Evolutionary conservation across 2,113 vertebrate genomes (phyloP), one percentile per base, ranked within the genome.

Genomic region (Psittacula cyanocephala): DNA sequence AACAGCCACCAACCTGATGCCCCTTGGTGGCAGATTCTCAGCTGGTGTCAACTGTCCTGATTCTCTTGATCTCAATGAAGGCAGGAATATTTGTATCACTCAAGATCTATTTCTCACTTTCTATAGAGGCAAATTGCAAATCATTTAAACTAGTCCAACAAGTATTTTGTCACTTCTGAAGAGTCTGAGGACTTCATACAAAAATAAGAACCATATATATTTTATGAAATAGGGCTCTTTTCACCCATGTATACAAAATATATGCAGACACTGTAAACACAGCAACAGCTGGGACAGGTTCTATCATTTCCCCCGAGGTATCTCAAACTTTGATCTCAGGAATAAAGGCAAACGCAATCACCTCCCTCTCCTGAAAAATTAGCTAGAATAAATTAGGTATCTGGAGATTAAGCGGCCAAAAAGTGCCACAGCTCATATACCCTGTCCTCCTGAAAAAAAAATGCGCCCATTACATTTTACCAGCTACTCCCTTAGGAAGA

Each of bases 11-110:
- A 64, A 15, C 19, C 14, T 33, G 17, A 20, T 27, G 11, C 13
- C 15, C 25, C 9, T 67, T 9, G 22, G 28, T 11, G 37, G 31
- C 2, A 75, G 50, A 59, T 31, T 27, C 60, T 59, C 70, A 81
- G 10, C 64, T 52, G n/a, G 23, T 11, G 4, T n/a, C 49, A 55
- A 4, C 22, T 35, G 15, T 14, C 41, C 57, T 27, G 60, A 19
- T 27, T 27, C 33, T 20, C 76, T 35, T 23, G 3, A 33, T 4
- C 35, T n/a, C 43, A 43, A 0, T 2, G 2, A 46, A n/a, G 15
- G 28, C 2, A 50, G 11, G 20, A 76, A 23, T 6, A 50, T 15
- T 41, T 64, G 10, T 28, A 64, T 28, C 27, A 72, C 33, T 62
- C 6, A n/a, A 47, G 31, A 79, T 4, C 17, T 18, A 14, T 8